Conservation (phyloP, 1,140 invertebrate species). For the Ridgeia piscesae region DNA sequence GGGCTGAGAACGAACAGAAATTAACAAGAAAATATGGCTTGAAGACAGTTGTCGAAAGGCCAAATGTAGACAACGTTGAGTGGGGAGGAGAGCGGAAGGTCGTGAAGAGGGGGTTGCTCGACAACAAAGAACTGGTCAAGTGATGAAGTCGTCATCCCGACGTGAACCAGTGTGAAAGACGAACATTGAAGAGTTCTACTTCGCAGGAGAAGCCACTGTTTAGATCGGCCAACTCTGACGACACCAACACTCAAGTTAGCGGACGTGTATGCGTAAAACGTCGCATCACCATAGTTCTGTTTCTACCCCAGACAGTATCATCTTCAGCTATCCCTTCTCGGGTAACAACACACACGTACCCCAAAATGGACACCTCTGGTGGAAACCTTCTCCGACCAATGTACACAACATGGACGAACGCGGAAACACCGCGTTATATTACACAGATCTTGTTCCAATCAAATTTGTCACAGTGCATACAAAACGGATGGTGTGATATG, state of each 20-base stretch:
- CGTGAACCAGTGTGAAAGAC: no score
- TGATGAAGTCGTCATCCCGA: no score
- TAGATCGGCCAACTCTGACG: neutral
- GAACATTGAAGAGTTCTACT: no score
- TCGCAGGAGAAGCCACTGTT: neutral
- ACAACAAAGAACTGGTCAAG: no score
- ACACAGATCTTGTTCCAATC: neutral
- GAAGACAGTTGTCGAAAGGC: no score
- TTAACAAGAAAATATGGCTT: no score
- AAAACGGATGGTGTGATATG: neutral
- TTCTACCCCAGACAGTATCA: neutral
- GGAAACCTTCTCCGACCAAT: neutral
- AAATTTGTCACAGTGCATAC: neutral
- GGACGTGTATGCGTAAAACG: neutral
- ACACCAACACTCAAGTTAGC: neutral
- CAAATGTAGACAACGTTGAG: no score
- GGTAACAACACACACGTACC: neutral
- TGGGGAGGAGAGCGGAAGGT: no score
- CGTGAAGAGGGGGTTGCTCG: no score
- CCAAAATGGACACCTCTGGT: no score
- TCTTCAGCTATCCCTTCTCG: neutral
- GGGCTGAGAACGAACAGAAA: no score
- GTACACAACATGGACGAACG: neutral
- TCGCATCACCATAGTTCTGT: neutral
- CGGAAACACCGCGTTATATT: neutral